Percentiles rank a stretch among this genome's conserved stretches.
Evolutionary conservation across 2,888 invertebrate genomes (phyloP).

Genomic region (Ochropacha duplaris): DNA sequence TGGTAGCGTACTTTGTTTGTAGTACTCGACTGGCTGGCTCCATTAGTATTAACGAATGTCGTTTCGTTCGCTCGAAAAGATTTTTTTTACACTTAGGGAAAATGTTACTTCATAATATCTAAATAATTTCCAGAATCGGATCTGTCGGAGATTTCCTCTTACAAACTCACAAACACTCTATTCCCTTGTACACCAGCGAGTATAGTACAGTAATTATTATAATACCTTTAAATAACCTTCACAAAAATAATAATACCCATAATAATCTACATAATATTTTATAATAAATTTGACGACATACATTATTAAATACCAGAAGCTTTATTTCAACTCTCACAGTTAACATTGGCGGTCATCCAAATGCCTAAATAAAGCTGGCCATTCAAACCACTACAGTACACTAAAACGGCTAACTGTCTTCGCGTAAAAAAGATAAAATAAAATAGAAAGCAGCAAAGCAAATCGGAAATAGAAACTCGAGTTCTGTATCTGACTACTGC

Average conservation of each 20-base stretch:
- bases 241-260: not conserved
- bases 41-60: too few species aligned
- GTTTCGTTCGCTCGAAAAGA: too few species aligned
- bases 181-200: too few species aligned
- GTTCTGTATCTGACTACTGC: not conserved
- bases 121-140: too few species aligned
- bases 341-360: slow-evolving; percentile 26
- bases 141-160: too few species aligned
- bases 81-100: too few species aligned
- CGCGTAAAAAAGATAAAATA: not conserved
- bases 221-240: not conserved
- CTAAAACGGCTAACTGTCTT: not conserved
- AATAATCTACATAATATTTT: not conserved
- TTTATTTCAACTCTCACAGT: slow-evolving; percentile 20
- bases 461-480: not conserved
- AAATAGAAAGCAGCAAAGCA: not conserved
- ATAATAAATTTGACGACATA: slow-evolving; percentile 11
- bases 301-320: slow-evolving; percentile 22
- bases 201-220: not conserved
- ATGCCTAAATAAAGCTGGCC: slow-evolving; percentile 14
- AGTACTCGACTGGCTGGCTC: too few species aligned
- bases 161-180: too few species aligned
- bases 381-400: slow-evolving; percentile 4
- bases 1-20: too few species aligned
- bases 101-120: too few species aligned